Evolutionary conservation across 2,888 invertebrate species (phyloP).

Genomic region (Odontomyia ornata): DNA sequence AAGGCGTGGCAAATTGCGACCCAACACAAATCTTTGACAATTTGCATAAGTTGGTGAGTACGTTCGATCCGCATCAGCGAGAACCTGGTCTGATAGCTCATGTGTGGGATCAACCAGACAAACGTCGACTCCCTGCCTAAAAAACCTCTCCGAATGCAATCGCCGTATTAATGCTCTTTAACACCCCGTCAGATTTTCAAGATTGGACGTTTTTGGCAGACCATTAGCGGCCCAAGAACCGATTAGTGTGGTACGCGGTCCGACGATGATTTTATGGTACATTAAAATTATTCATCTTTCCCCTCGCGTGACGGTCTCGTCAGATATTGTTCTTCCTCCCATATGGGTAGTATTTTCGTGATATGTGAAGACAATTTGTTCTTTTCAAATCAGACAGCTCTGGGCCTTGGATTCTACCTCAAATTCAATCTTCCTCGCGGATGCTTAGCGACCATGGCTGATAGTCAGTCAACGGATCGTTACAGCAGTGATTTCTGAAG

Average conservation of each 20-base stretch:
- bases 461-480: constrained; percentile 27
- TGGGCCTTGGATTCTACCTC: too few relatives aligned
- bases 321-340: not conserved
- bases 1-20: constrained; percentile 18
- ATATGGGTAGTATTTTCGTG: not conserved
- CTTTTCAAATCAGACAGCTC: not conserved
- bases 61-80: not conserved
- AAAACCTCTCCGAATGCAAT: not conserved
- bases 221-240: constrained; percentile 31
- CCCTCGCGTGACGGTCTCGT: constrained; percentile 6
- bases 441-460: not conserved
- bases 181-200: not conserved
- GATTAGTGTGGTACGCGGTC: constrained; percentile 33
- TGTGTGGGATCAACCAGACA: not conserved
- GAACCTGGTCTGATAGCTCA: not conserved
- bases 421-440: not conserved
- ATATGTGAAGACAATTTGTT: not conserved
- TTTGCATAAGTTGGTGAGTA: constrained; percentile 17
- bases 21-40: not conserved
- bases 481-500: constrained; percentile 10
- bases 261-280: constrained; percentile 39
- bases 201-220: not conserved
- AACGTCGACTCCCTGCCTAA: constrained; percentile 10
- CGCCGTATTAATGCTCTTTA: not conserved
- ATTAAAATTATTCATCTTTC: constrained; percentile 34